Conservation (phyloP, 1,140 invertebrate species). For the Panagrolaimus sp. region DNA sequence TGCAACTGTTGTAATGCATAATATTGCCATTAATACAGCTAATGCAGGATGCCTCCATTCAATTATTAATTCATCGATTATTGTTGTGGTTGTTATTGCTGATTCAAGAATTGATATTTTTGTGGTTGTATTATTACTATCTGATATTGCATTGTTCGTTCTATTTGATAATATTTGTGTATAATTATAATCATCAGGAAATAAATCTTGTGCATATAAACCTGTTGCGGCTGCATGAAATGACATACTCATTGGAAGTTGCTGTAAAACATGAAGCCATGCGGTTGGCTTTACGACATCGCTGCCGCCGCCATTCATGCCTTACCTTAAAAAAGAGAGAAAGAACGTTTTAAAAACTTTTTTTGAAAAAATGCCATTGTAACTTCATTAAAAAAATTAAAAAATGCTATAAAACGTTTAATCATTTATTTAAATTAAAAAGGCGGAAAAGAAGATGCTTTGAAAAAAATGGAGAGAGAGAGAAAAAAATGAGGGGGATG, state of each 20-base stretch:
- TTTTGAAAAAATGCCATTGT: no score
- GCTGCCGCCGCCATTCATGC: not conserved
- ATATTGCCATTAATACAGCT: conserved; percentile 31
- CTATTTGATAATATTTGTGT: not conserved
- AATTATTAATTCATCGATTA: not conserved
- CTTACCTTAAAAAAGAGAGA: not conserved
- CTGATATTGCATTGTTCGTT: not conserved
- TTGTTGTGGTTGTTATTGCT: not conserved
- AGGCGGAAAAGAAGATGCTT: no score
- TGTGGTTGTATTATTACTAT: not conserved
- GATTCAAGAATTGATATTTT: not conserved
- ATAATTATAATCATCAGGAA: not conserved
- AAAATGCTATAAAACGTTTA: no score
- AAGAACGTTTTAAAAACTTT: no score
- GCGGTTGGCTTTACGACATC: not conserved
- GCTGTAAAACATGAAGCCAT: conserved; percentile 4
- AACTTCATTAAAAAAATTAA: no score
- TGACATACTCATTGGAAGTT: conserved; percentile 2
- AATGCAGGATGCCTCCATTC: conserved; percentile 49
- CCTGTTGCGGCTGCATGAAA: not conserved
- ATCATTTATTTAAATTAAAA: no score
- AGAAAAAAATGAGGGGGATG: no score
- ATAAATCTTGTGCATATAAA: not conserved
- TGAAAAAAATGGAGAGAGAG: no score
- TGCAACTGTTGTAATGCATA: conserved; percentile 50